Base-by-base conservation (phyloP, 2,113 vertebrate species). In the Heterotis niloticus region DNA sequence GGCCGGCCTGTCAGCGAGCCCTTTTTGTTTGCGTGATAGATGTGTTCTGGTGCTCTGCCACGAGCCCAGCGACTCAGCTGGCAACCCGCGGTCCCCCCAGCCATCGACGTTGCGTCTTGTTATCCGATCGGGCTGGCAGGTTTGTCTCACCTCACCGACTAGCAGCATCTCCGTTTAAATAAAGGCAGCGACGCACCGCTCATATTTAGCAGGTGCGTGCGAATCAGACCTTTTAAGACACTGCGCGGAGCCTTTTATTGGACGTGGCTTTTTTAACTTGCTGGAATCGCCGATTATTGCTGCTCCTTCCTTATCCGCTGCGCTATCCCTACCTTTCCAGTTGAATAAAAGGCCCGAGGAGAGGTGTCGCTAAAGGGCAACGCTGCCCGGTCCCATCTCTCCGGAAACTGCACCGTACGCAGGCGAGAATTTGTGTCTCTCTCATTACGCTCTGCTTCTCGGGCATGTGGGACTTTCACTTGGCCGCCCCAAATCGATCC, bases 401-500 rank as follows among this genome's bases (percentile, higher is more conserved):
- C 13, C 56, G 52, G 44, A 23, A 73, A 73, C 26, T 73, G 34
- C 16, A 11, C 18, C 3, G 23, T 34, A 44, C 26, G 54, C 5
- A 5, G 54, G 51, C 14, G 10, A 65, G 17, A 23, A 18, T 59
- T 57, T 74, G 71, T 57, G 24, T 74, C 12, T 23, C 71, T 9
- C 54, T 51, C 24, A 10, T 64, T 16, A 77, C 76, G 13, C 64
- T 64, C 56, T 20, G 24, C 51, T 44, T 56, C 26, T 34, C 14
- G 17, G 13, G 18, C 14, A 76, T 56, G 7, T 54, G 51, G 34
- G n/a, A 18, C 16, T 54, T 26, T 23, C 26, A 52, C 72, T 12
- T 54, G 51, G 54, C 67, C 23, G 57, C 75, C 52, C n/a, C 26
- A 56, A 9, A 78, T 59, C 34, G 26, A 69, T 81, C 44, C 75